Conservation (phyloP, 2,113 vertebrate genomes). For the Triplophysa rosa region DNA sequence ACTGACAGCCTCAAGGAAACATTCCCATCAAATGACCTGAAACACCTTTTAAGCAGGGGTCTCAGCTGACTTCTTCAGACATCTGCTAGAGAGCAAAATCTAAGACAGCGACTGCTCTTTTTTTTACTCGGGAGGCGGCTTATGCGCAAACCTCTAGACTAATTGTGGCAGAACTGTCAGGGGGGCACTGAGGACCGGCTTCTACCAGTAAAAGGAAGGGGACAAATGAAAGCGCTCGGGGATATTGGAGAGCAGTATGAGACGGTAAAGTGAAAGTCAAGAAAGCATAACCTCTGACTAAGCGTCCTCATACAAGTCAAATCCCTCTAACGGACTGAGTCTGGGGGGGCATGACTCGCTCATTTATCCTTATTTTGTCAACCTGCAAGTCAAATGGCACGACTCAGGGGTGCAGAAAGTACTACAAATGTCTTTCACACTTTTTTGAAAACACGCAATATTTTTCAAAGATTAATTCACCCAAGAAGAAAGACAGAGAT, state of each 20-base stretch:
- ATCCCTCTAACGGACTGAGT: neutral
- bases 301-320: neutral
- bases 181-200: neutral
- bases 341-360: neutral
- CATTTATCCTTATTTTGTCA: neutral
- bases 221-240: conserved; percentile 25
- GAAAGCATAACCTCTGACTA: conserved; percentile 26
- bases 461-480: too few relatives aligned
- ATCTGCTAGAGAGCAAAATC: conserved; percentile 66
- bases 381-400: conserved; percentile 2
- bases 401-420: neutral
- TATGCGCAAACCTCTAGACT: conserved; percentile 55
- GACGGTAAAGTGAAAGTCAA: conserved; percentile 5
- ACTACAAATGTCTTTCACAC: neutral
- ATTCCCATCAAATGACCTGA: conserved; percentile 70
- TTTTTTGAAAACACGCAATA: too few relatives aligned
- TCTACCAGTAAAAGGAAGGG: conserved; percentile 6
- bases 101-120: conserved; percentile 27
- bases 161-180: conserved; percentile 53
- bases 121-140: conserved; percentile 21
- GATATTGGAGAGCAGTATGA: neutral
- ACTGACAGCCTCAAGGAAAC: conserved; percentile 63
- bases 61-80: conserved; percentile 65
- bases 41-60: conserved; percentile 68
- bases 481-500: too few relatives aligned